phyloP scores from a whole-genome alignment of 2,797 vertebrate genomes.

The Gadopsis bispinosus region DNA sequence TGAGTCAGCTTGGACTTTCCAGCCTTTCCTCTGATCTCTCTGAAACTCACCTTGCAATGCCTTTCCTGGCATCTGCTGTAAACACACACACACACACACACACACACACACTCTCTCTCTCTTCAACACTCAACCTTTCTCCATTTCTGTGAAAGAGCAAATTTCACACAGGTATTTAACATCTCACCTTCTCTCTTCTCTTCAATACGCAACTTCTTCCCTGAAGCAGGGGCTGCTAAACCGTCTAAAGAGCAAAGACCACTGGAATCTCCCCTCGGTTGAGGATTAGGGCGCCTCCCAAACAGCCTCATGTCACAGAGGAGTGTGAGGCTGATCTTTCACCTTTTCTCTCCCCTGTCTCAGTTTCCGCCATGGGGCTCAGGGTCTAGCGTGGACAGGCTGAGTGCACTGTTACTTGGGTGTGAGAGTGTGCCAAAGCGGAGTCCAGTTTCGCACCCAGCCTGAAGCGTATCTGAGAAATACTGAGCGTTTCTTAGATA shows the following conservation, averaged over 20 bases:
- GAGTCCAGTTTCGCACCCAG: conserved; percentile 57
- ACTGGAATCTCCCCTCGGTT: conserved; percentile 58
- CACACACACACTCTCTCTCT: conserved; percentile 17
- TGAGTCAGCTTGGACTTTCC: conserved; percentile 83
- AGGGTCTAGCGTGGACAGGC: conserved; percentile 40
- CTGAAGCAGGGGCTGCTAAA: conserved; percentile 46
- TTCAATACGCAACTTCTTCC: conserved; percentile 47
- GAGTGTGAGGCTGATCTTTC: conserved; percentile 71
- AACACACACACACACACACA: conserved; percentile 30
- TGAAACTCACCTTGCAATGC: conserved; percentile 50
- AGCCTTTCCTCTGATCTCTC: conserved; percentile 69
- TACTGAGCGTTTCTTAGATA: conserved; percentile 72
- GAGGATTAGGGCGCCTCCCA: conserved; percentile 45
- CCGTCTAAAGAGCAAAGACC: conserved; percentile 38
- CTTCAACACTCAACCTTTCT: conserved; percentile 11
- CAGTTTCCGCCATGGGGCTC: conserved; percentile 45
- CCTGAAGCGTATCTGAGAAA: conserved; percentile 69
- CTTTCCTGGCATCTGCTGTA: conserved; percentile 68
- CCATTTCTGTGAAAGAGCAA: conserved; percentile 47
- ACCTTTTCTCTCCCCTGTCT: conserved; percentile 66
- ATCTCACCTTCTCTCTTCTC: conserved; percentile 64
- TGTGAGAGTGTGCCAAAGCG: conserved; percentile 70
- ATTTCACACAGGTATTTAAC: conserved; percentile 67
- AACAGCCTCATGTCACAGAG: conserved; percentile 69
- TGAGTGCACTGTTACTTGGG: conserved; percentile 72